Evolutionary conservation across 1,140 invertebrate species (phyloP).

Genomic region (Drosophila subpulchrella): DNA sequence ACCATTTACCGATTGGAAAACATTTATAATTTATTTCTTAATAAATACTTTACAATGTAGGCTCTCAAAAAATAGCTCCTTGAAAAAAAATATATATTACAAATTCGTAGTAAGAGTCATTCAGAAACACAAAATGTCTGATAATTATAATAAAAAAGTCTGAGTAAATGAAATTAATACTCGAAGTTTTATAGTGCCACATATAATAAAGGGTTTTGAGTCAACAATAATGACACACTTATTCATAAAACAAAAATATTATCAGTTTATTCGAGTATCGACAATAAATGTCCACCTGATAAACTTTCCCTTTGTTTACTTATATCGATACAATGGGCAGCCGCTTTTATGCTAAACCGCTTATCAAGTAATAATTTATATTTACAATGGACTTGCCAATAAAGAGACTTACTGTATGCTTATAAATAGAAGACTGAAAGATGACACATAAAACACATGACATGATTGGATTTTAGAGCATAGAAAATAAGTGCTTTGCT

Average conservation of each 20-base stretch:
- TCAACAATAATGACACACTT: not conserved
- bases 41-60: no score
- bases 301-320: not conserved
- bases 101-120: no score
- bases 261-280: not conserved
- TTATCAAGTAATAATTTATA: slow-evolving; percentile 23
- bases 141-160: not conserved
- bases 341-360: slow-evolving; percentile 1
- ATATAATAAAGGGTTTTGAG: not conserved
- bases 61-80: no score
- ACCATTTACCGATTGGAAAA: no score
- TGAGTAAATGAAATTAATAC: not conserved
- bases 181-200: no score
- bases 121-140: not conserved
- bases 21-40: no score
- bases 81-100: no score
- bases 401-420: slow-evolving; percentile 4
- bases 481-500: slow-evolving; percentile 1
- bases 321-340: not conserved
- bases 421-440: slow-evolving; percentile 18
- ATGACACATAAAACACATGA: slow-evolving; percentile 24
- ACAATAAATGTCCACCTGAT: slow-evolving; percentile 13
- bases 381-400: slow-evolving; percentile 5
- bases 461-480: slow-evolving; percentile 1
- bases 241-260: not conserved